Base-by-base conservation (phyloP, 64 coral and sea anemone genomes). In the Acropora yongei region DNA sequence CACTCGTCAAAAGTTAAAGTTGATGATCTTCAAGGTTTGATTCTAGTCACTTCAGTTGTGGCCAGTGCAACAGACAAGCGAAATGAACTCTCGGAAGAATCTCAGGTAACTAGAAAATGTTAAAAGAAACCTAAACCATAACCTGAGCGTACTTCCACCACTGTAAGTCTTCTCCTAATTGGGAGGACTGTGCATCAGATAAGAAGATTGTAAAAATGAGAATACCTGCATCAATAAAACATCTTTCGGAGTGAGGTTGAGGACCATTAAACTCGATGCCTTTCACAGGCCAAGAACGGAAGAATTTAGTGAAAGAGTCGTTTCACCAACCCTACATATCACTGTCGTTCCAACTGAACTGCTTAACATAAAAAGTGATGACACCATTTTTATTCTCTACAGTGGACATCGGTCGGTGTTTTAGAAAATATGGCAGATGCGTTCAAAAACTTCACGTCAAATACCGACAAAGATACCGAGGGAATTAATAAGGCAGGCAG, bases 1-100 rank as follows among this genome's bases (percentile, higher is more conserved):
- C 95, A 97, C 50, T 94, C 93, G 83, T 73, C 92, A 18, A 97
- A 80, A 50, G 95, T 97, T 7, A 94, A 97, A 17, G 88, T 97
- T 19, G 76, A 88, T 39, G 92, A 94, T 20, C 93, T 97, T 30
- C 89, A 91, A 44, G 93, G 81, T 9, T 57, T 97, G 0, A 94
- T 97, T 75, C 92, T 94, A 18, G 95, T 97, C 3, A 84, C 95
- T 5, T 97, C 95, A 46, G 95, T 97, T 7, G 92, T 97, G 30
- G 95, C 95, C 43, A 93, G 92, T 50, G 92, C 90, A 19, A 97
- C 95, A 17, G 88, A 91, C 6, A 44, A 97, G n/a, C 72, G 86
- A 74, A 63, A 78, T 44, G 95, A 97, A 41, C 84, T 97, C 46
- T 97, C 95, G 6, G 43, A 91, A n/a, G 47, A 58, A 47, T 94